A percentile compares a stretch with the other conserved stretches of the same genome.
These are phyloP conservation scores for Danio albolineatus DNA, from an alignment of 2,797 vertebrate species.

Conservation along the genomic window DNA sequence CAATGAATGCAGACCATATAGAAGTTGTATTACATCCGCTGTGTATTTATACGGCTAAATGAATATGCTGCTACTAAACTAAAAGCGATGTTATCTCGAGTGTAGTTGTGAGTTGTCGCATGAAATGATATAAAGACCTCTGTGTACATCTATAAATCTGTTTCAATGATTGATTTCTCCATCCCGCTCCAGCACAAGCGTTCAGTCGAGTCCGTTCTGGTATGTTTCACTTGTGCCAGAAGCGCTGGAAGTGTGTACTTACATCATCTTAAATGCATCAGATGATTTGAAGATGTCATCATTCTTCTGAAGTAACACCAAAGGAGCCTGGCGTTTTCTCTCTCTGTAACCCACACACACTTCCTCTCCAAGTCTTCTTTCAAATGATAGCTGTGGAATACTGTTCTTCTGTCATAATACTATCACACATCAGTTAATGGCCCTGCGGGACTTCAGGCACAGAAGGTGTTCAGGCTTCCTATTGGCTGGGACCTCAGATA, in stretches of 20 bases:
- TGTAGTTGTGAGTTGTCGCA: background rate
- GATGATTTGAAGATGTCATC: constrained; percentile 67
- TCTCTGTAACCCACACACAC: constrained; percentile 53
- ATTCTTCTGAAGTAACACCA: constrained; percentile 58
- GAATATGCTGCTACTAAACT: constrained; percentile 19
- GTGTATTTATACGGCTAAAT: constrained; percentile 23
- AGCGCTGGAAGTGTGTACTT: constrained; percentile 5
- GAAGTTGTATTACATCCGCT: background rate
- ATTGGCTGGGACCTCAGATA: constrained; percentile 34
- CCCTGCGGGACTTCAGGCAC: constrained; percentile 7
- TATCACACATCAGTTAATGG: constrained; percentile 33
- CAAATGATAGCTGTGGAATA: constrained; percentile 18
- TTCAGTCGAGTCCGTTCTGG: background rate
- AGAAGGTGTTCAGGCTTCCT: background rate
- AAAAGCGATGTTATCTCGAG: background rate
- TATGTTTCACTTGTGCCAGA: constrained; percentile 10
- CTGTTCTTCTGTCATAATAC: constrained; percentile 33
- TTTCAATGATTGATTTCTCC: constrained; percentile 23
- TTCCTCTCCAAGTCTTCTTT: constrained; percentile 28
- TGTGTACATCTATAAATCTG: constrained; percentile 8
- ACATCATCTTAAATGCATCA: constrained; percentile 12
- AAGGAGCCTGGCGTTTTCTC: constrained; percentile 30
- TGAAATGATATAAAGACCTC: constrained; percentile 1
- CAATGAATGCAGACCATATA: constrained; percentile 13
- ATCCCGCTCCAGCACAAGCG: background rate